phyloP scores from a whole-genome alignment of 92 coral and sea anemone species.

The Phymanthus crucifer region DNA sequence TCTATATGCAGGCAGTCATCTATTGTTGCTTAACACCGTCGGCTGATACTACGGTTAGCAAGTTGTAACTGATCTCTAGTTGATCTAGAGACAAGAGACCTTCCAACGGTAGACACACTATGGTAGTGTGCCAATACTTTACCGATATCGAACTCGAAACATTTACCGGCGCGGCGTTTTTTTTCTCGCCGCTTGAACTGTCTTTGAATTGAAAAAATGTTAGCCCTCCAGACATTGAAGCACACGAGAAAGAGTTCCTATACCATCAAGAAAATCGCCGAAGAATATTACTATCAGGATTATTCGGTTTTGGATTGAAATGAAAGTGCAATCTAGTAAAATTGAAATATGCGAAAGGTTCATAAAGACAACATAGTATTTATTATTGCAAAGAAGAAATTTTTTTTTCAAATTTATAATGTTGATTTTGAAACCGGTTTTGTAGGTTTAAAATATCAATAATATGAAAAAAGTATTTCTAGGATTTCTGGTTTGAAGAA shows the following conservation, averaged over 20 bases:
- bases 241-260: background rate
- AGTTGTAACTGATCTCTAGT: slow-evolving; percentile 9
- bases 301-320: background rate
- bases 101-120: slow-evolving; percentile 5
- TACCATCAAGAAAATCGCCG: background rate
- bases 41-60: background rate
- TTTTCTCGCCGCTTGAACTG: slow-evolving; percentile 3
- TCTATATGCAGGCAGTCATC: slow-evolving; percentile 5
- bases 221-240: slow-evolving; percentile 4
- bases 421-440: background rate
- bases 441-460: background rate
- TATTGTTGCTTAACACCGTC: slow-evolving; percentile 12
- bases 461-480: background rate
- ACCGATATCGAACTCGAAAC: slow-evolving; percentile 3
- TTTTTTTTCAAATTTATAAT: background rate
- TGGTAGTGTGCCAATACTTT: background rate
- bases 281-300: background rate
- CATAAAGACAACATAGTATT: slow-evolving; percentile 18
- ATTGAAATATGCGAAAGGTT: background rate
- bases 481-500: background rate
- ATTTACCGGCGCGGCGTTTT: slow-evolving; percentile 1
- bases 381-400: slow-evolving; percentile 2
- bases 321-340: slow-evolving; percentile 3
- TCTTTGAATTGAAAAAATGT: background rate
- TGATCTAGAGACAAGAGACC: slow-evolving; percentile 6